phyloP scores from a whole-genome alignment of 2,113 vertebrate species.

The Steatornis caripensis region DNA sequence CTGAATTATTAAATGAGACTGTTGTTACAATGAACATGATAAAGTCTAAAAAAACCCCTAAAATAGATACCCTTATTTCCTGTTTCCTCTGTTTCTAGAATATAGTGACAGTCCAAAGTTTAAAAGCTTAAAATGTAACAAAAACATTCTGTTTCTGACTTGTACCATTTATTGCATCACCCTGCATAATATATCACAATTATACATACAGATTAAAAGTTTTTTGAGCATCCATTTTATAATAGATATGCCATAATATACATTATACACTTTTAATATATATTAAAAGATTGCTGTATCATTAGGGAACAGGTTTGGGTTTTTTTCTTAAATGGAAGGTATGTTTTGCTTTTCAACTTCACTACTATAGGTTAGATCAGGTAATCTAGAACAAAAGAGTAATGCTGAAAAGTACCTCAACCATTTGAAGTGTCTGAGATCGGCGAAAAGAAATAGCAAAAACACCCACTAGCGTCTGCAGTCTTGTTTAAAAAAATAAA shows the following conservation, averaged over 20 bases:
- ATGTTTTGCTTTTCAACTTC: not conserved
- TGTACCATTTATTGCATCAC: not conserved
- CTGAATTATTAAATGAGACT: not conserved
- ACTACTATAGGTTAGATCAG: not conserved
- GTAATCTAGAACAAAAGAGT: not conserved
- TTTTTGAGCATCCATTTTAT: not conserved
- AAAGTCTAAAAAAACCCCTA: not conserved
- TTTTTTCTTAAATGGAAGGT: not conserved
- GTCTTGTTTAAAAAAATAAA: not conserved
- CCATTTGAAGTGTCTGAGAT: slow-evolving; percentile 18
- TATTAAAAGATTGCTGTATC: not conserved
- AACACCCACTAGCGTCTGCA: not conserved
- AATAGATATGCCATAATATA: not conserved
- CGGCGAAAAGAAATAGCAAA: slow-evolving; percentile 3
- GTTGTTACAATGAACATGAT: not conserved
- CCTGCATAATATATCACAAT: not conserved
- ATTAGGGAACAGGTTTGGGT: not conserved
- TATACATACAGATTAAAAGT: not conserved
- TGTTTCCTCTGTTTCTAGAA: not conserved
- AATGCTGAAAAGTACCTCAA: slow-evolving; percentile 54
- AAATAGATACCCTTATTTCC: not conserved
- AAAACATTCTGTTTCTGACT: not conserved
- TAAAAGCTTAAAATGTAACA: not conserved
- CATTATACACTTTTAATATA: not conserved
- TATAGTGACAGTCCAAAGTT: not conserved